Percentiles rank a stretch among this genome's conserved stretches.
These are phyloP conservation scores for Bellardia pandia DNA, from an alignment of 2,888 invertebrate species.

Conservation along the genomic window DNA sequence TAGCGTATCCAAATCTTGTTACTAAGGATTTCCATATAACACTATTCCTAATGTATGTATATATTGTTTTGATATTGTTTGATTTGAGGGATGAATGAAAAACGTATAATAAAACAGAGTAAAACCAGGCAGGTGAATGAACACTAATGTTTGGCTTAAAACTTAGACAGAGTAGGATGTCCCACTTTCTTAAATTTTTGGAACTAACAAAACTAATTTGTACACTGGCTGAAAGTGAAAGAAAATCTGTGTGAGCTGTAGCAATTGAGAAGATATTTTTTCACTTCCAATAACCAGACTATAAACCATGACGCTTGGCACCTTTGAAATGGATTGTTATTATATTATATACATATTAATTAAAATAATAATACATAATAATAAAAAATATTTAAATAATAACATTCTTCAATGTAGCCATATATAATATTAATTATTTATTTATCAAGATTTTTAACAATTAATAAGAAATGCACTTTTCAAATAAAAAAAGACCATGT, in stretches of 20 bases:
- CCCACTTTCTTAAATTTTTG: background rate
- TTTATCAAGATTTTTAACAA: background rate
- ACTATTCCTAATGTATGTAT: too few species aligned
- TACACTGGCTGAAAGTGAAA: background rate
- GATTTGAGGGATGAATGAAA: background rate
- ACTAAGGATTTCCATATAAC: too few species aligned
- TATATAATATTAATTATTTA: too few species aligned
- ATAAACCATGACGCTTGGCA: background rate
- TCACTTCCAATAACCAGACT: background rate
- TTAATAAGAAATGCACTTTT: slow-evolving; percentile 22
- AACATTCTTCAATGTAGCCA: too few species aligned
- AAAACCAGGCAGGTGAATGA: slow-evolving; percentile 16
- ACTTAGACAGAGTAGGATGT: background rate
- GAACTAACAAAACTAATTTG: too few species aligned
- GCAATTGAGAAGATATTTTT: slow-evolving; percentile 1
- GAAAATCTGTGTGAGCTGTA: background rate
- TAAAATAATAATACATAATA: too few species aligned
- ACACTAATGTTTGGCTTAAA: background rate
- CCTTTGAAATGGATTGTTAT: background rate
- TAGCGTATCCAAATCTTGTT: too few species aligned
- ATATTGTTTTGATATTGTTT: too few species aligned
- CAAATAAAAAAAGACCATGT: background rate
- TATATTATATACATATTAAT: too few species aligned
- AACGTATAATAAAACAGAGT: background rate
- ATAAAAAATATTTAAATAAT: too few species aligned